Conservation (phyloP, 2,113 vertebrate genomes). For the Campylomormyrus numenius region DNA sequence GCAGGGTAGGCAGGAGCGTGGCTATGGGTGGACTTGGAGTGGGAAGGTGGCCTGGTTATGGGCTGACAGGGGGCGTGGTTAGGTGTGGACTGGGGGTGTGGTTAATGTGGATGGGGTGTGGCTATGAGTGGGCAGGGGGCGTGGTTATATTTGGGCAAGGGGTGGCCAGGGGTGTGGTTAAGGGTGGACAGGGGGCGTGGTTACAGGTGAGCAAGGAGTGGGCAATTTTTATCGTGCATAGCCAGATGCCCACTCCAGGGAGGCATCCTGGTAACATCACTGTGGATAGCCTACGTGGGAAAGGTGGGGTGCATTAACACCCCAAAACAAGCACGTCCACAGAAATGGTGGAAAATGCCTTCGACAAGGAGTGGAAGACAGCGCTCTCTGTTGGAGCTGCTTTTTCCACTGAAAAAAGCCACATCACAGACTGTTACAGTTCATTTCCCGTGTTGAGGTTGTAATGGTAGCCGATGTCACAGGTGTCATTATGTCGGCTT, state of each 20-base stretch:
- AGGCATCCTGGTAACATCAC: neutral
- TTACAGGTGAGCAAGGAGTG: neutral
- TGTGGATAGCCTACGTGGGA: neutral
- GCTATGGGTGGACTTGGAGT: neutral
- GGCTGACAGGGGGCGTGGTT: neutral
- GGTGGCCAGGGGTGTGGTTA: neutral
- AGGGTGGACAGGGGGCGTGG: neutral
- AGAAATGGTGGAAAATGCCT: neutral
- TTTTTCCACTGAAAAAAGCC: neutral
- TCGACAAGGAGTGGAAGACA: neutral
- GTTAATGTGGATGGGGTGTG: neutral
- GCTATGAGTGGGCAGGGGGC: neutral
- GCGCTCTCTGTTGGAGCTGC: neutral
- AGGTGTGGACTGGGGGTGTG: neutral
- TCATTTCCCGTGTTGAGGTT: neutral
- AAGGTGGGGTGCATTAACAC: neutral
- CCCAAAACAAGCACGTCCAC: neutral
- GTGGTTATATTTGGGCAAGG: neutral
- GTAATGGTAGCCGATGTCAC: neutral
- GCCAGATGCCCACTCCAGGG: neutral
- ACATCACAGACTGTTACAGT: neutral
- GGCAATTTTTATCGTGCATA: neutral
- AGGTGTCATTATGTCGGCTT: neutral
- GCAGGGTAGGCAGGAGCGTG: neutral
- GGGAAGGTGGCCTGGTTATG: neutral